phyloP scores from a whole-genome alignment of 2,888 invertebrate species.

The Galeruca laticollis region DNA sequence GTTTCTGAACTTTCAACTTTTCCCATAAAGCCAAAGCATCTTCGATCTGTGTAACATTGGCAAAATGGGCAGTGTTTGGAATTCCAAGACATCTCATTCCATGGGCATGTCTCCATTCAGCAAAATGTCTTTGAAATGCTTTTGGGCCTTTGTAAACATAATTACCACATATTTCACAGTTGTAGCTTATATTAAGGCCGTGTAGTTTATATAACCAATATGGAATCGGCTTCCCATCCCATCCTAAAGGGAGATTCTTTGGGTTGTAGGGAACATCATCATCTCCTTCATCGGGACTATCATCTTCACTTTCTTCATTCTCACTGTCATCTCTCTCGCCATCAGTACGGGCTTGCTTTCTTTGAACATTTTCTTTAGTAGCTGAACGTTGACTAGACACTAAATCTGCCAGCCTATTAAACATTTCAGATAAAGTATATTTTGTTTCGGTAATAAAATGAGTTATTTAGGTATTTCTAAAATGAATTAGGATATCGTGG shows the following conservation, averaged over 20 bases:
- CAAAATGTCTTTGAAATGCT: constrained; percentile 99
- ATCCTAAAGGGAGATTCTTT: constrained; percentile 98
- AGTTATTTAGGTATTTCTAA: too few relatives aligned
- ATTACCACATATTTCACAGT: constrained; percentile 99
- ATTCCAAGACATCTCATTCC: constrained; percentile 98
- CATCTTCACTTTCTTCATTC: constrained; percentile 85
- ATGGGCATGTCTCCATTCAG: constrained; percentile 89
- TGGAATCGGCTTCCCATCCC: constrained; percentile 97
- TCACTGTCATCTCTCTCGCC: constrained; percentile 94
- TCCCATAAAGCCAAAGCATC: constrained; percentile 98
- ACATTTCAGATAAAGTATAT: too few relatives aligned
- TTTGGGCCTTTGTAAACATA: constrained; percentile 99
- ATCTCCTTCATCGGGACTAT: constrained; percentile 87
- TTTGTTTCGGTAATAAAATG: too few relatives aligned
- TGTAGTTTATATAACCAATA: constrained; percentile 99
- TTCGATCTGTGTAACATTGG: constrained; percentile 98
- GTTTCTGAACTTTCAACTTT: constrained; percentile 95
- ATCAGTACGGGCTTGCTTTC: constrained; percentile 96
- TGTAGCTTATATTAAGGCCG: constrained; percentile 98
- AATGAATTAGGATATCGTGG: too few relatives aligned
- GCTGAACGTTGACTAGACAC: constrained; percentile 87
- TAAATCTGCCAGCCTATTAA: constrained; percentile 79
- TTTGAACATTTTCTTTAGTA: constrained; percentile 97
- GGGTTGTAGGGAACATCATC: constrained; percentile 99
- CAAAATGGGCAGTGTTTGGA: constrained; percentile 99